These are phyloP conservation scores for Encarsia formosa DNA, from an alignment of 2,888 invertebrate species.

Conservation along the genomic window DNA sequence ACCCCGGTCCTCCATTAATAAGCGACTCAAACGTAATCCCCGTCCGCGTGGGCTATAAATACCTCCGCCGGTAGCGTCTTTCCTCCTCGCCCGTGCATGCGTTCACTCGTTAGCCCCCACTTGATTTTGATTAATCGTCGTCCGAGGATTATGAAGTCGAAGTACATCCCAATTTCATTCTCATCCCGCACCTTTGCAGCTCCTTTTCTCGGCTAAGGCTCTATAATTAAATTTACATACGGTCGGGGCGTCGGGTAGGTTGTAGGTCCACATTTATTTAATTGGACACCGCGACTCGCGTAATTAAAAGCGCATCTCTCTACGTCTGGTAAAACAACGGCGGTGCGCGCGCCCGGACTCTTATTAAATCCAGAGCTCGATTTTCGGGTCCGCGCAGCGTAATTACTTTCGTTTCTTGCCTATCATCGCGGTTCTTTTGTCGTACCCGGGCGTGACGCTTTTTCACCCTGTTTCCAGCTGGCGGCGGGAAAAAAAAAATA, in stretches of 20 bases:
- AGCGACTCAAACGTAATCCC: no score
- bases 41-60: no score
- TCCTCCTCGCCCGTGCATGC: no score
- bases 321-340: constrained; percentile 1
- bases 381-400: constrained; percentile 8
- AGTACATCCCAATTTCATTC: no score
- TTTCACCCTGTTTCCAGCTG: not conserved
- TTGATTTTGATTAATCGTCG: no score
- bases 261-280: constrained; percentile 36
- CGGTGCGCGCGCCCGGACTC: not conserved
- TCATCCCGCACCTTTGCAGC: constrained; percentile 29
- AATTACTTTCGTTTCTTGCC: constrained; percentile 6
- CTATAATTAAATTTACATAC: constrained; percentile 48
- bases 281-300: constrained; percentile 40
- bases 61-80: no score
- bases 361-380: not conserved
- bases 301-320: constrained; percentile 49
- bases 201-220: no score
- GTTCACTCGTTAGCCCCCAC: no score
- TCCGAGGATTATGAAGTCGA: no score
- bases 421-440: not conserved
- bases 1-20: no score
- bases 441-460: not conserved
- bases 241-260: constrained; percentile 13
- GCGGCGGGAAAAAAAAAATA: no score